phyloP scores from a whole-genome alignment of 2,113 vertebrate species.

The human (Homo sapiens) region DNA sequence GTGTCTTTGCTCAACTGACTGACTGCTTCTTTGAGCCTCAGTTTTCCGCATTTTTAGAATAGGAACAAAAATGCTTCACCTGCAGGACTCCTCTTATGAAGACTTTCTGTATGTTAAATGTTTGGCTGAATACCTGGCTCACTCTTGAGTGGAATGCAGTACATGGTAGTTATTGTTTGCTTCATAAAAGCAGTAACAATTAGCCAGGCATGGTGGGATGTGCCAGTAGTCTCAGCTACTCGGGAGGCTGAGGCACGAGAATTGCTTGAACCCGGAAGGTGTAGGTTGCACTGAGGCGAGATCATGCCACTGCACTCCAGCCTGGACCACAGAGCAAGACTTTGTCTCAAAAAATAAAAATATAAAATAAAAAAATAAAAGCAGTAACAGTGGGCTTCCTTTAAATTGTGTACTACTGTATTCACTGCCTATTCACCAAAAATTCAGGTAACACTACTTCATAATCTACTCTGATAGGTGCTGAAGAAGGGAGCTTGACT shows the following conservation, averaged over 20 bases:
- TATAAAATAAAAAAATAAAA: background rate
- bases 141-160: background rate
- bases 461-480: background rate
- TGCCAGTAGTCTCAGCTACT: too few species aligned
- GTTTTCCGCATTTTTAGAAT: constrained; percentile 26
- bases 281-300: too few species aligned
- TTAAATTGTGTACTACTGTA: background rate
- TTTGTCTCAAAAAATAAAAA: too few species aligned
- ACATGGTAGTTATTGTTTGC: background rate
- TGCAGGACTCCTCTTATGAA: background rate
- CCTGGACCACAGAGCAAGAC: too few species aligned
- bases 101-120: background rate
- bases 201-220: too few species aligned
- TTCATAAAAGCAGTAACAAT: background rate
- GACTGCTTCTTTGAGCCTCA: background rate
- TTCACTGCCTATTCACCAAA: background rate
- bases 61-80: background rate
- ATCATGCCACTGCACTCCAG: too few species aligned
- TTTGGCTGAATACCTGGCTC: background rate
- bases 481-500: background rate
- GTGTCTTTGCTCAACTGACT: background rate
- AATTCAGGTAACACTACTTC: background rate
- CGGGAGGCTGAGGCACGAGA: too few species aligned
- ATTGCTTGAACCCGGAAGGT: too few species aligned
- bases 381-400: background rate